phyloP scores from a whole-genome alignment of 1,140 invertebrate genomes.

The Polypedilum vanderplanki region DNA sequence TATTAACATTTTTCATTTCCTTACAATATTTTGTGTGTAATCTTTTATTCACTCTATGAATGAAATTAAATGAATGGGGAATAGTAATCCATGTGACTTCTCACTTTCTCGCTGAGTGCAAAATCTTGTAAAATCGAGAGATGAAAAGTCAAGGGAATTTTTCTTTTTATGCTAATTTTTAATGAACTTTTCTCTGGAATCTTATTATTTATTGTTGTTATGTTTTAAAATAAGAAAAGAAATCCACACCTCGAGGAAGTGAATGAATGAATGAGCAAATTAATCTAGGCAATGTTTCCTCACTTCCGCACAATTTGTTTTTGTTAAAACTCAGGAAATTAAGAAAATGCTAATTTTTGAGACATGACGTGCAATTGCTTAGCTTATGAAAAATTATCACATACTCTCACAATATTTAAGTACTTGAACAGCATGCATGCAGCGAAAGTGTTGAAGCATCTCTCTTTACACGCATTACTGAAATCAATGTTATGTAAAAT shows the following conservation, averaged over 20 bases:
- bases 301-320: constrained; percentile 22
- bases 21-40: constrained; percentile 21
- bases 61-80: not conserved
- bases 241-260: not conserved
- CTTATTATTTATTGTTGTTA: not conserved
- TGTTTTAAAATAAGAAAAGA: not conserved
- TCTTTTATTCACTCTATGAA: not conserved
- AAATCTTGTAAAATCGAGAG: constrained; percentile 20
- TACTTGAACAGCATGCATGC: constrained; percentile 12
- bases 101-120: constrained; percentile 16
- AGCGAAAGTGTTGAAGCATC: constrained; percentile 4
- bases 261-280: not conserved
- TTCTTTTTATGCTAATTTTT: constrained; percentile 24
- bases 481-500: no score
- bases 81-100: constrained; percentile 2
- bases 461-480: not conserved
- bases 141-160: not conserved
- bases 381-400: constrained; percentile 14
- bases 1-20: constrained; percentile 3
- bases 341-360: constrained; percentile 21
- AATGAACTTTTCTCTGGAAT: constrained; percentile 21
- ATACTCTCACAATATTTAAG: not conserved
- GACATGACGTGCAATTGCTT: not conserved
- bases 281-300: constrained; percentile 18
- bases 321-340: constrained; percentile 21